Evolutionary conservation across 1,140 invertebrate species (phyloP).

Genomic region (Drosophila novamexicana): DNA sequence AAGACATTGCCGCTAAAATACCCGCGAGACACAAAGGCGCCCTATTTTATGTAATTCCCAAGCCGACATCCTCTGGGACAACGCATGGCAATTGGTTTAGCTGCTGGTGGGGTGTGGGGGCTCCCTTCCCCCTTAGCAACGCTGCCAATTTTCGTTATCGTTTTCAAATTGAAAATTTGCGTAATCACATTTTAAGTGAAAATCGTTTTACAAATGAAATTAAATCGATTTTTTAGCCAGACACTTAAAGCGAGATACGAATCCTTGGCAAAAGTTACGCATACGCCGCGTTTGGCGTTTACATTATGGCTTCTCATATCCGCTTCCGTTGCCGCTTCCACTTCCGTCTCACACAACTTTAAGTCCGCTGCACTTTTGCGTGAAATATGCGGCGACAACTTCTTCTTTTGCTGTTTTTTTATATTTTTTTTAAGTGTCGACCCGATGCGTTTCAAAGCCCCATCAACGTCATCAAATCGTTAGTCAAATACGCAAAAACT

Average conservation of each 20-base stretch:
- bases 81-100: constrained; percentile 8
- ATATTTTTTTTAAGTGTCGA: constrained; percentile 4
- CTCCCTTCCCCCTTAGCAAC: background rate
- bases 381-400: constrained; percentile 38
- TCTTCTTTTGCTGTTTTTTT: background rate
- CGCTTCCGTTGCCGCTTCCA: constrained; percentile 46
- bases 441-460: constrained; percentile 63
- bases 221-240: constrained; percentile 69
- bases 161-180: constrained; percentile 82
- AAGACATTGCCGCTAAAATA: constrained; percentile 28
- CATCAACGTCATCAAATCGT: constrained; percentile 79
- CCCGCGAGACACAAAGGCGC: constrained; percentile 56
- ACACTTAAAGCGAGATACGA: constrained; percentile 44
- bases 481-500: constrained; percentile 68
- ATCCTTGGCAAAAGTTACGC: constrained; percentile 53
- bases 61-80: constrained; percentile 52
- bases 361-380: constrained; percentile 42
- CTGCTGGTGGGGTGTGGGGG: background rate
- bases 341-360: constrained; percentile 27
- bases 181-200: constrained; percentile 82
- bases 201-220: constrained; percentile 78
- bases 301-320: constrained; percentile 73
- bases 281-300: constrained; percentile 40
- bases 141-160: constrained; percentile 77
- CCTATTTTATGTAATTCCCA: constrained; percentile 40